A percentile compares a stretch with the other conserved stretches of the same genome.
phyloP scores from a whole-genome alignment of 2,888 invertebrate species.

The Protodeltote pygarga region DNA sequence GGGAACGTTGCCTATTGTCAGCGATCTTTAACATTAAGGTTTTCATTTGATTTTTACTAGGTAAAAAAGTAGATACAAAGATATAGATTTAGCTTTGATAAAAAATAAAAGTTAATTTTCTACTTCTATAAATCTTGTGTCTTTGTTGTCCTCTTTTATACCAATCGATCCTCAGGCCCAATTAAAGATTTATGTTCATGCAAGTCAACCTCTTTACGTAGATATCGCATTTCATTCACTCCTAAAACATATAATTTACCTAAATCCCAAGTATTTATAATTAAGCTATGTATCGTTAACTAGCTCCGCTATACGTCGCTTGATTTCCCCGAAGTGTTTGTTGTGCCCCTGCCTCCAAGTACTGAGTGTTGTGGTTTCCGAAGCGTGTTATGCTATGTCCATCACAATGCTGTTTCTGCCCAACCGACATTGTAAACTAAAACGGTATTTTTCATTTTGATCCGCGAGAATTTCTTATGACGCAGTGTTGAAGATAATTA shows the following conservation, averaged over 20 bases:
- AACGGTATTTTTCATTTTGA: conserved; percentile 51
- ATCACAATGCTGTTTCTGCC: conserved; percentile 47
- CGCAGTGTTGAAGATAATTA: conserved; percentile 25
- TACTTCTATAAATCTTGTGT: too few species aligned
- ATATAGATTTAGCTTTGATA: too few species aligned
- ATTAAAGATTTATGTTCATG: too few species aligned
- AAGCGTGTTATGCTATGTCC: conserved; percentile 44
- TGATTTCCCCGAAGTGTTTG: conserved; percentile 62
- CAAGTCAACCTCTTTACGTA: too few species aligned
- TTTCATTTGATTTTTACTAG: too few species aligned
- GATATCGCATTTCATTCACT: not conserved
- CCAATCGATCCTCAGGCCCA: too few species aligned
- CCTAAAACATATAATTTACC: conserved; percentile 3
- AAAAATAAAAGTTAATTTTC: too few species aligned
- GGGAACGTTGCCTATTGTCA: too few species aligned
- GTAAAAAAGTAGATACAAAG: too few species aligned
- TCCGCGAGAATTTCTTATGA: conserved; percentile 48
- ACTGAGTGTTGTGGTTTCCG: conserved; percentile 43
- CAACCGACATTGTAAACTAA: conserved; percentile 47
- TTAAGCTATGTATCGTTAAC: conserved; percentile 23
- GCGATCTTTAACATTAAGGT: too few species aligned
- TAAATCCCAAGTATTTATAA: too few species aligned
- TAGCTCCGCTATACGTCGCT: conserved; percentile 44
- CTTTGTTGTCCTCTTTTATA: too few species aligned
- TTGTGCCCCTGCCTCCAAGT: conserved; percentile 57